phyloP scores from a whole-genome alignment of 2,797 vertebrate genomes.

The Acanthurus lineatus region DNA sequence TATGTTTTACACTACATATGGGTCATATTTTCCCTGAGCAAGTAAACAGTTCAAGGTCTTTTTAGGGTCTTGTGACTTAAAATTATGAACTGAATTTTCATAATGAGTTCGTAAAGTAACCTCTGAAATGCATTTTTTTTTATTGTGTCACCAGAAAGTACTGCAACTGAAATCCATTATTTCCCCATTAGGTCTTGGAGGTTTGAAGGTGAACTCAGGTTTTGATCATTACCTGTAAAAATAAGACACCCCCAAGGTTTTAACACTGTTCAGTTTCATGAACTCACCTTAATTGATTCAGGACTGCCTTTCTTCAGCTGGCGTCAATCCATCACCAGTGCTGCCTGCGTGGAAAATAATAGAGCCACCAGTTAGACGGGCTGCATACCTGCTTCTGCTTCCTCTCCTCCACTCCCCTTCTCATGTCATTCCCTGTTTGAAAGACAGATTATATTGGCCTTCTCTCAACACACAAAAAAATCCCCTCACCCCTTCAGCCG shows the following conservation, averaged over 20 bases:
- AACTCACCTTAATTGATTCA: constrained; percentile 82
- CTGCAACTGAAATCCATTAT: constrained; percentile 65
- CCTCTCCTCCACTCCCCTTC: constrained; percentile 46
- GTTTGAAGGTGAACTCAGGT: constrained; percentile 54
- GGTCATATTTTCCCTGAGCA: constrained; percentile 20
- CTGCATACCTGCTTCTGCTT: constrained; percentile 63
- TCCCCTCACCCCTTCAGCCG: constrained; percentile 48
- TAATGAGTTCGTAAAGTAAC: constrained; percentile 38
- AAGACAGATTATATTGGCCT: constrained; percentile 83
- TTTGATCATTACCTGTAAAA: constrained; percentile 67
- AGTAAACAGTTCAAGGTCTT: constrained; percentile 24
- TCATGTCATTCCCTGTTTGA: constrained; percentile 76
- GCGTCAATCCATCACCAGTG: constrained; percentile 81
- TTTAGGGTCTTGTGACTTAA: constrained; percentile 15
- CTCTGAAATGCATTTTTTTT: constrained; percentile 41
- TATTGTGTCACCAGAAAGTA: constrained; percentile 37
- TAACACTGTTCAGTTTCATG: constrained; percentile 79
- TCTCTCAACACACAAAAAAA: constrained; percentile 63
- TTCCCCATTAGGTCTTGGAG: constrained; percentile 29
- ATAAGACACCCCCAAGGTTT: constrained; percentile 47
- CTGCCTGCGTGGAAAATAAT: constrained; percentile 73
- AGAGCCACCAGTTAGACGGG: constrained; percentile 65
- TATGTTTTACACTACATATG: constrained; percentile 26
- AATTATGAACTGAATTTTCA: constrained; percentile 36
- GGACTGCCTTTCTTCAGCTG: constrained; percentile 80